Evolutionary conservation across 2,113 vertebrate genomes (phyloP).

Genomic region (Amblyopsis rosae): DNA sequence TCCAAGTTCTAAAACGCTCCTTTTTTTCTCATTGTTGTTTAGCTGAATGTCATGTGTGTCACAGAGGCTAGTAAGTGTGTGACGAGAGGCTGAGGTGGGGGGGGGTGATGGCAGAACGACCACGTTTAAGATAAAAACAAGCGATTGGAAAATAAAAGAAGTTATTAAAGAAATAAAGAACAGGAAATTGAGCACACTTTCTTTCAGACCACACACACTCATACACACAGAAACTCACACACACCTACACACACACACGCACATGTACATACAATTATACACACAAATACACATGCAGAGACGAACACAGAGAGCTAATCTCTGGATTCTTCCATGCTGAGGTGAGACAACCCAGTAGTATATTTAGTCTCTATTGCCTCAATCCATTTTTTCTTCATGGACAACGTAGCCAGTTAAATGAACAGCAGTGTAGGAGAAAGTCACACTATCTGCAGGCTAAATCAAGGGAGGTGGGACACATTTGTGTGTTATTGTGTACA

Average conservation of each 20-base stretch:
- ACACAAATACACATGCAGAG: conserved; percentile 22
- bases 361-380: conserved; percentile 49
- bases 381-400: conserved; percentile 53
- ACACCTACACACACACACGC: neutral
- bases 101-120: neutral
- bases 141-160: neutral
- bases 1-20: conserved; percentile 85
- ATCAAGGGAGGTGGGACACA: conserved; percentile 48
- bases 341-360: conserved; percentile 54
- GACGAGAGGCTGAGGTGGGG: conserved; percentile 22
- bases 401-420: conserved; percentile 43
- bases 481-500: conserved; percentile 17
- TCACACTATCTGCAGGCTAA: conserved; percentile 38
- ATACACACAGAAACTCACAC: neutral
- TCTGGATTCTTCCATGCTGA: conserved; percentile 41
- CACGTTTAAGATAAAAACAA: neutral
- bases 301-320: conserved; percentile 46
- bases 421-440: conserved; percentile 34
- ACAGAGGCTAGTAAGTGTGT: conserved; percentile 73
- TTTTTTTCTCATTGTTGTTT: conserved; percentile 85
- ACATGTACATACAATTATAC: neutral
- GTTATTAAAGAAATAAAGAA: neutral
- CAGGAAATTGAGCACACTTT: conserved; percentile 30
- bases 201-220: neutral
- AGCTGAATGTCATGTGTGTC: conserved; percentile 82